Percentiles rank a stretch among this genome's conserved stretches.
phyloP scores from a whole-genome alignment of 2,888 invertebrate genomes.

The Sphaeridia pumilis region DNA sequence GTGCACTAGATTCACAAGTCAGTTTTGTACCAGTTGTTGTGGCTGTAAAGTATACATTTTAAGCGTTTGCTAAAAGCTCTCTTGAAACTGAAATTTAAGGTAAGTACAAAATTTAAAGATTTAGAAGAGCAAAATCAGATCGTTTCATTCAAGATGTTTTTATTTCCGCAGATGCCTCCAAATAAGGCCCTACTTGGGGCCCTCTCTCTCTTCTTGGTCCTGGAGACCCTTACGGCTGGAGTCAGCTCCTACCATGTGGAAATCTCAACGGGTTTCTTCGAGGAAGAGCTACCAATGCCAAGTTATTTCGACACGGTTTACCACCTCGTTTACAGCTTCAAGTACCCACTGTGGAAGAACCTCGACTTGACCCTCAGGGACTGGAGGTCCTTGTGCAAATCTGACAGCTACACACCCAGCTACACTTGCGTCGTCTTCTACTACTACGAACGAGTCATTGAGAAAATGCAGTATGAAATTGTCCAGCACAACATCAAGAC shows the following conservation, averaged over 20 bases:
- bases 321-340: conserved; percentile 26
- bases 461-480: conserved; percentile 25
- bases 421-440: conserved; percentile 33
- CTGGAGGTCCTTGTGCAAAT: conserved; percentile 28
- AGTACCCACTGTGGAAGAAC: conserved; percentile 17
- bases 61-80: too few relatives aligned
- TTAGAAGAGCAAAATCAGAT: too few relatives aligned
- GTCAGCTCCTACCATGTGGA: conserved; percentile 11
- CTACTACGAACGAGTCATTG: conserved; percentile 27
- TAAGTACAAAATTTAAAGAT: too few relatives aligned
- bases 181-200: too few relatives aligned
- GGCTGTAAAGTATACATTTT: too few relatives aligned
- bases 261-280: conserved; percentile 22
- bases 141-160: too few relatives aligned
- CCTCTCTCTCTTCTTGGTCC: too few relatives aligned
- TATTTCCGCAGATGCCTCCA: too few relatives aligned
- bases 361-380: conserved; percentile 28
- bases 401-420: conserved; percentile 24
- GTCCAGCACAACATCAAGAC: conserved; percentile 6
- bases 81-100: too few relatives aligned
- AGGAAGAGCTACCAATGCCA: conserved; percentile 15
- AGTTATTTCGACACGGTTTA: conserved; percentile 24
- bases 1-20: too few relatives aligned
- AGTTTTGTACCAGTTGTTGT: too few relatives aligned
- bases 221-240: background rate